A percentile compares a stretch with the other conserved stretches of the same genome.
phyloP scores from a whole-genome alignment of 2,797 vertebrate species.

The Miichthys miiuy region DNA sequence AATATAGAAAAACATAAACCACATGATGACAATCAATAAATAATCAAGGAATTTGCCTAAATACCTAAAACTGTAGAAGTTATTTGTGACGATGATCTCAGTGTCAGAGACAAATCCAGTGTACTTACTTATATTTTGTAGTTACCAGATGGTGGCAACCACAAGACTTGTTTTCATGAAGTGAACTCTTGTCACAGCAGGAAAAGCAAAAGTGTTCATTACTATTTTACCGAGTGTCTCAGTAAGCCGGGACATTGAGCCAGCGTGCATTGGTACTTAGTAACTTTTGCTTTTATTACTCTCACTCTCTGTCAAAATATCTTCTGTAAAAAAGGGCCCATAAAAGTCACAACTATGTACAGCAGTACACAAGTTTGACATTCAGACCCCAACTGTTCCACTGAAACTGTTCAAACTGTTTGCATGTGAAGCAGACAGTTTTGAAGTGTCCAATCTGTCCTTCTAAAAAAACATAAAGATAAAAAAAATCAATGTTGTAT shows the following conservation, averaged over 20 bases:
- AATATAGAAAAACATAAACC: neutral
- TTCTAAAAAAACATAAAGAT: slow-evolving; percentile 1
- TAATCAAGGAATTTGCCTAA: slow-evolving; percentile 8
- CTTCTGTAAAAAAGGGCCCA: neutral
- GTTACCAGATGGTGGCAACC: slow-evolving; percentile 7
- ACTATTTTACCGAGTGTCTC: neutral
- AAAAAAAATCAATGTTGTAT: neutral
- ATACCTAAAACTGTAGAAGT: neutral
- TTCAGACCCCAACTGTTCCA: neutral
- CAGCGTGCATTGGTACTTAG: neutral
- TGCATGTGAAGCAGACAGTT: neutral
- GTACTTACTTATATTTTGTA: neutral
- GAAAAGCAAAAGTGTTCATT: neutral
- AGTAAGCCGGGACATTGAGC: neutral
- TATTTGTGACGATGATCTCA: neutral
- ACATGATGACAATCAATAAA: slow-evolving; percentile 12
- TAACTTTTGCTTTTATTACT: neutral
- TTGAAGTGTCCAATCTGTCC: neutral
- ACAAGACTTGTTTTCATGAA: neutral
- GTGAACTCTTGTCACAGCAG: neutral
- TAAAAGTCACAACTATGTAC: neutral
- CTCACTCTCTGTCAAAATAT: neutral
- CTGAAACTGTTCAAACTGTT: neutral
- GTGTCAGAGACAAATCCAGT: slow-evolving; percentile 17
- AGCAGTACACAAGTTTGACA: neutral